Conservation (phyloP, 1,140 invertebrate species). For the Piezodorus guildinii region DNA sequence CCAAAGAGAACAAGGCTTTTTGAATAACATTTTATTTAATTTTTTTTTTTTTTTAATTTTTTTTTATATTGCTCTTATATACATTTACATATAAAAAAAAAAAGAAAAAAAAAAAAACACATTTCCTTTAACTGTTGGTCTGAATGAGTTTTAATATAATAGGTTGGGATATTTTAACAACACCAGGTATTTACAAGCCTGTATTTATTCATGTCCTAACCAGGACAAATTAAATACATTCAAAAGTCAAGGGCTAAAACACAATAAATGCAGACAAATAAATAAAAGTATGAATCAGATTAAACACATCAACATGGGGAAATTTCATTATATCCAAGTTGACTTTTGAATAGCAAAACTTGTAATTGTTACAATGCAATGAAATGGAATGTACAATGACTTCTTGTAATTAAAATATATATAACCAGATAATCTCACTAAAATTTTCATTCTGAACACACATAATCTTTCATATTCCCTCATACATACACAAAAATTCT, state of each 20-base stretch:
- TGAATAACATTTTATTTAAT: conserved; percentile 6
- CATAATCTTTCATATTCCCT: conserved; percentile 2
- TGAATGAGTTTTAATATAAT: conserved; percentile 3
- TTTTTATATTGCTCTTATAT: conserved; percentile 1
- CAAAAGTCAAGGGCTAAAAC: conserved; percentile 11
- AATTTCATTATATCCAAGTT: background rate
- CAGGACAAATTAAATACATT: conserved; percentile 14
- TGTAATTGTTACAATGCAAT: conserved; percentile 5
- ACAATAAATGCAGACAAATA: conserved; percentile 14
- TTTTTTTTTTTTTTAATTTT: background rate
- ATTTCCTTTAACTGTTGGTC: conserved; percentile 11
- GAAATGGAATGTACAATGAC: conserved; percentile 12
- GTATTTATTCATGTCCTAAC: background rate
- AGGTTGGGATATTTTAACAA: conserved; percentile 1
- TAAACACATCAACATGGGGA: no score
- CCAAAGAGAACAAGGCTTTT: background rate
- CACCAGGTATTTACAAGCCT: background rate
- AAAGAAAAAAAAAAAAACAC: conserved; percentile 9
- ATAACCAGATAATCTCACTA: conserved; percentile 15
- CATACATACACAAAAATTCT: conserved; percentile 7
- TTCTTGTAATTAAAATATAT: conserved; percentile 13
- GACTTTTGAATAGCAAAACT: conserved; percentile 7
- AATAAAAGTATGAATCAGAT: background rate
- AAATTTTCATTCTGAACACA: conserved; percentile 1
- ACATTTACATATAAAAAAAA: conserved; percentile 12